phyloP scores from a whole-genome alignment of 2,113 vertebrate genomes.

The Reinhardtius hippoglossoides region DNA sequence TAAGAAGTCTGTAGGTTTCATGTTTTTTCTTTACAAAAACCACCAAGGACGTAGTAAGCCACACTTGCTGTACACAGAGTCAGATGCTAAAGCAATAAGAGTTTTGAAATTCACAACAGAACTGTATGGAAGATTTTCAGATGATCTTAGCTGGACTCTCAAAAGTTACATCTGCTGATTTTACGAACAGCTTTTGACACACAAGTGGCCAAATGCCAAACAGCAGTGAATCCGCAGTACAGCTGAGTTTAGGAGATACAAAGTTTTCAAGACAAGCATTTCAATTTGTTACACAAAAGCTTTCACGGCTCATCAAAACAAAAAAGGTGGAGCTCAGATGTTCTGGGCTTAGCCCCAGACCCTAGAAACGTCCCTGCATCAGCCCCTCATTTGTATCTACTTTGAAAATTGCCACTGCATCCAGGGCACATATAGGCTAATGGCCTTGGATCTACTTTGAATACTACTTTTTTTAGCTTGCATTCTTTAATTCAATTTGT shows the following conservation, averaged over 20 bases:
- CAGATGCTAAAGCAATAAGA: neutral
- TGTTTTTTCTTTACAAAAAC: no score
- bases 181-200: constrained; percentile 1
- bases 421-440: neutral
- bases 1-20: no score
- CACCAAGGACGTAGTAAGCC: neutral
- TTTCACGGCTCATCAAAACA: constrained; percentile 7
- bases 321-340: neutral
- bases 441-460: neutral
- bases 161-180: neutral
- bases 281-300: neutral
- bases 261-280: neutral
- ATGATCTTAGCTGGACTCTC: neutral
- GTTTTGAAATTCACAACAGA: neutral
- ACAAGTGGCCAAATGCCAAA: neutral
- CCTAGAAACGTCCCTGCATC: neutral
- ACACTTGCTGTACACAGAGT: no score
- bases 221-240: neutral
- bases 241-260: constrained; percentile 9
- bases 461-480: neutral
- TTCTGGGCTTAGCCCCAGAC: neutral
- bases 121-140: neutral
- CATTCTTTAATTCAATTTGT: neutral
- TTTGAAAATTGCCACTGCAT: neutral
- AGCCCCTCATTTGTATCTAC: neutral